Conservation (phyloP, 2,888 invertebrate species). For the Lasioglossum vierecki region DNA sequence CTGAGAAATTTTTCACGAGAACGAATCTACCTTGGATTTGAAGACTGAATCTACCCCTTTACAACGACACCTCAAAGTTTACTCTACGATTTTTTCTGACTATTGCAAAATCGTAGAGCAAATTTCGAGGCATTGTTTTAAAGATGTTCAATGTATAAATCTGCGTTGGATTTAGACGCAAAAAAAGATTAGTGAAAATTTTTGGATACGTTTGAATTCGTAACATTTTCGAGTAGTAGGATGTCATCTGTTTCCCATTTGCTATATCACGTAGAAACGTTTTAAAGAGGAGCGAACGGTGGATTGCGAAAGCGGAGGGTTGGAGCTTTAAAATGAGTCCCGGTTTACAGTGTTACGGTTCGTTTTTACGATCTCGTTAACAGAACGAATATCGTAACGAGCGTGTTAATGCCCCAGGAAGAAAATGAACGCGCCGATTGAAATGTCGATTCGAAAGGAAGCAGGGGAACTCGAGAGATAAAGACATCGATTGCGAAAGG, state of each 20-base stretch:
- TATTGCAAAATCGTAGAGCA: not conserved
- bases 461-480: not conserved
- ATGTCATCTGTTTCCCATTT: not conserved
- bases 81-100: not conserved
- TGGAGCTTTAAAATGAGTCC: not conserved
- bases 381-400: not conserved
- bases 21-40: not conserved
- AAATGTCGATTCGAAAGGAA: constrained; percentile 16
- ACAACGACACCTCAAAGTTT: not conserved
- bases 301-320: not conserved
- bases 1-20: not conserved
- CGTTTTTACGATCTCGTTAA: not conserved
- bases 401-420: constrained; percentile 3
- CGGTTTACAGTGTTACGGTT: not conserved
- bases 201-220: not conserved
- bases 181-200: not conserved
- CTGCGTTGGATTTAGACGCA: not conserved
- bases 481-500: constrained; percentile 35
- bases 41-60: not conserved
- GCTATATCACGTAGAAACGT: not conserved
- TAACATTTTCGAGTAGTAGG: not conserved
- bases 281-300: not conserved
- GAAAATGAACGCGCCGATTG: not conserved
- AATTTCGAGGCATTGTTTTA: not conserved
- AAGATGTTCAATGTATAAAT: not conserved